Conservation (phyloP, 2,888 invertebrate species). For the Pycnomerus fuliginosus region DNA sequence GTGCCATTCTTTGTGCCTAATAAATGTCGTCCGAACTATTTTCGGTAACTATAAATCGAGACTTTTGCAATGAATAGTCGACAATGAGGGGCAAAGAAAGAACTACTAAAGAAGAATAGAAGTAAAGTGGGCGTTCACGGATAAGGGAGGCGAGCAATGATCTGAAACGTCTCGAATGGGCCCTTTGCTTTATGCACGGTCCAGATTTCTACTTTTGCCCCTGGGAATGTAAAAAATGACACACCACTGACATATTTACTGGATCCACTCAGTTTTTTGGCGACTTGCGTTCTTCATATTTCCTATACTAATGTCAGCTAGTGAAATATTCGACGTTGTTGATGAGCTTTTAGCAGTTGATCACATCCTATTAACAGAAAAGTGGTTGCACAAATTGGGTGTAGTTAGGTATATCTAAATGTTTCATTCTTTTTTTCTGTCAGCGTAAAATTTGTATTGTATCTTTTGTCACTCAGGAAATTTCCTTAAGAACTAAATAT, state of each 20-base stretch:
- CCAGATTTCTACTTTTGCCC: constrained; percentile 7
- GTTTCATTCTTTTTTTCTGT: too few relatives aligned
- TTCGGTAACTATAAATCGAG: constrained; percentile 40
- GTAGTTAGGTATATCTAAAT: too few relatives aligned
- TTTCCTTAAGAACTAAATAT: too few relatives aligned
- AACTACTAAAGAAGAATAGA: constrained; percentile 35
- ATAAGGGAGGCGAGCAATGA: constrained; percentile 32
- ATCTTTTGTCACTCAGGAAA: too few relatives aligned
- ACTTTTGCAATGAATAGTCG: constrained; percentile 44
- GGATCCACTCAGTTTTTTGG: too few relatives aligned
- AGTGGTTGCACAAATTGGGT: too few relatives aligned
- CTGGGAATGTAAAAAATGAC: constrained; percentile 13
- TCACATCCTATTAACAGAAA: too few relatives aligned
- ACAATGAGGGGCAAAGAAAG: constrained; percentile 34
- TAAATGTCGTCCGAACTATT: constrained; percentile 43
- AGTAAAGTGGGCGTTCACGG: constrained; percentile 42
- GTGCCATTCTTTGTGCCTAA: constrained; percentile 41
- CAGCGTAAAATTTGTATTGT: too few relatives aligned
- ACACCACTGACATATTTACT: constrained; percentile 11
- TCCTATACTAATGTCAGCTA: too few relatives aligned
- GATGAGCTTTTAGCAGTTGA: too few relatives aligned
- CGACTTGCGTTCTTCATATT: too few relatives aligned
- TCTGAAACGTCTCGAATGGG: constrained; percentile 24
- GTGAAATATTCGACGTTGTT: too few relatives aligned
- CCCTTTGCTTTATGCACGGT: constrained; percentile 17